Percentiles rank a stretch among this genome's conserved stretches.
These are phyloP conservation scores for Coreoperca whiteheadi DNA, from an alignment of 2,113 vertebrate genomes.

Conservation along the genomic window DNA sequence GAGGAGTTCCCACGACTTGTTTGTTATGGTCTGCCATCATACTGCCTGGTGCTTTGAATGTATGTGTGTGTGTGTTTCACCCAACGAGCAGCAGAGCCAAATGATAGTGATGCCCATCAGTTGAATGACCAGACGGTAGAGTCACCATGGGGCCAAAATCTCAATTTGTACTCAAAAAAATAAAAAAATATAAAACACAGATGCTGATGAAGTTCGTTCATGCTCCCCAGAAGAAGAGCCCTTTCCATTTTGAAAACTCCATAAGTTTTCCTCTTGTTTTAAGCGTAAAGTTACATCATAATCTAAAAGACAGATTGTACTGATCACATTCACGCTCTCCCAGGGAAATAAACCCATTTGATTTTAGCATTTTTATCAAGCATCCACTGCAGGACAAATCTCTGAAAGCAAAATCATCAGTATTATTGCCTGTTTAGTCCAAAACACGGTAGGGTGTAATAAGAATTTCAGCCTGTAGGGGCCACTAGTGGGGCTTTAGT, in stretches of 20 bases:
- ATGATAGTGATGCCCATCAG: neutral
- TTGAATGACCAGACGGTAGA: neutral
- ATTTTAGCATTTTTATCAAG: neutral
- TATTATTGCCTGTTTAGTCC: too few species aligned
- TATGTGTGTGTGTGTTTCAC: conserved; percentile 5
- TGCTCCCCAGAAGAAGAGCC: neutral
- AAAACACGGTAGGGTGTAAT: neutral
- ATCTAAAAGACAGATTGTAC: neutral
- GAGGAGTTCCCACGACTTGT: conserved; percentile 54
- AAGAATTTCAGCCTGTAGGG: neutral
- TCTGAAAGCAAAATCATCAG: neutral
- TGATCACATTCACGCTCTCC: neutral
- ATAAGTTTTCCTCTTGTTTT: neutral
- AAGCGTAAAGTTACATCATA: conserved; percentile 4
- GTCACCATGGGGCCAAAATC: neutral
- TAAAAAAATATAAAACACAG: neutral
- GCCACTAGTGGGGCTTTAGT: neutral
- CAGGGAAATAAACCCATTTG: accelerated
- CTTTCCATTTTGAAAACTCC: neutral
- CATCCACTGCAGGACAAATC: neutral
- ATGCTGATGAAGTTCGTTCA: neutral
- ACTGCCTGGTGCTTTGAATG: neutral
- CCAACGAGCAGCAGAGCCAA: neutral
- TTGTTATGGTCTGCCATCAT: conserved; percentile 24
- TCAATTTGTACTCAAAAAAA: neutral